These are phyloP conservation scores for Paradoxurus hermaphroditus DNA, from an alignment of 2,113 vertebrate genomes.

Conservation along the genomic window DNA sequence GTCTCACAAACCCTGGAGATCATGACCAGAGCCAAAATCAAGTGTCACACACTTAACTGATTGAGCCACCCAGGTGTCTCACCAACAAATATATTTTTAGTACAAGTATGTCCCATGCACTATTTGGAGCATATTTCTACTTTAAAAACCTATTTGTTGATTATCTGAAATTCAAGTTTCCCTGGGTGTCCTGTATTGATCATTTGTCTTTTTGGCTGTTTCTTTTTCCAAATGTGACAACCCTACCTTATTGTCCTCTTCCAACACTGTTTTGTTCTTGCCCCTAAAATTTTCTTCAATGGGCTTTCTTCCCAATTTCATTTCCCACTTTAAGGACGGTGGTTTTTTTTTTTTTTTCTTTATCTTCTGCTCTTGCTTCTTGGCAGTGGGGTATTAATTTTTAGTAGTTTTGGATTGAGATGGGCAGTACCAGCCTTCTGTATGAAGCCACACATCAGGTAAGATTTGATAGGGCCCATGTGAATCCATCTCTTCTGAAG, in stretches of 20 bases:
- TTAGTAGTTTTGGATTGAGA: neutral
- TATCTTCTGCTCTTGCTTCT: neutral
- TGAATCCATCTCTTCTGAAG: neutral
- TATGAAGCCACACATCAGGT: neutral
- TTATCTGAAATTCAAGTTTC: neutral
- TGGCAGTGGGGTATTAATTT: neutral
- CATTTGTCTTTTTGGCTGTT: neutral
- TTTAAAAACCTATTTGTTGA: neutral
- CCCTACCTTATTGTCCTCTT: neutral
- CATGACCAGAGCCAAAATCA: too few relatives aligned
- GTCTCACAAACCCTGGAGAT: too few relatives aligned
- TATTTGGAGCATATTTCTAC: neutral
- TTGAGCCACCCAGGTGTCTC: too few relatives aligned
- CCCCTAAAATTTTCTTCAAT: conserved; percentile 17
- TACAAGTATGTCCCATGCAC: neutral
- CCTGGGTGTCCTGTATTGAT: neutral
- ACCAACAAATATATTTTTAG: neutral
- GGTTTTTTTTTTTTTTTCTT: neutral
- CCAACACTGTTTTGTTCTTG: neutral
- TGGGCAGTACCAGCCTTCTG: neutral
- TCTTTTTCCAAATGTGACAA: neutral
- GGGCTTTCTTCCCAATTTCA: neutral
- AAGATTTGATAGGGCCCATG: neutral
- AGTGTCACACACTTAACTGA: too few relatives aligned
- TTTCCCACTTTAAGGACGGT: neutral